A percentile compares a stretch with the other conserved stretches of the same genome.
Evolutionary conservation across 1,140 invertebrate genomes (phyloP).

Genomic region (Dreissena rostriformis): DNA sequence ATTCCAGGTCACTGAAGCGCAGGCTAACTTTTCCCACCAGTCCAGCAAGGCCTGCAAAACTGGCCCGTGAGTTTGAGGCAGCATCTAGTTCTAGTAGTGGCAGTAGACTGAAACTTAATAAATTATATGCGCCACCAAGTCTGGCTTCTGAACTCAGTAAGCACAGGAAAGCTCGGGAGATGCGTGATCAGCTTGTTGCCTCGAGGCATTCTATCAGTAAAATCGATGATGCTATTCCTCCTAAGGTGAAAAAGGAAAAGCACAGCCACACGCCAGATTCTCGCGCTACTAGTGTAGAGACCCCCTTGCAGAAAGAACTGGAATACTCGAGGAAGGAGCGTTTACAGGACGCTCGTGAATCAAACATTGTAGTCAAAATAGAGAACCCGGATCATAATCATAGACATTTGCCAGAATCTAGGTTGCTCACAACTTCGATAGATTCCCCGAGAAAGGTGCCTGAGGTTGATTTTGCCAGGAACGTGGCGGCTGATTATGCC

Average conservation of each 20-base stretch:
- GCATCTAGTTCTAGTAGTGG: conserved; percentile 44
- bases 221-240: background rate
- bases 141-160: conserved; percentile 81
- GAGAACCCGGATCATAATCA: conserved; percentile 60
- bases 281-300: conserved; percentile 22
- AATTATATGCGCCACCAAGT: conserved; percentile 75
- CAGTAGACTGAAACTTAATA: background rate
- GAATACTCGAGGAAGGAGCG: conserved; percentile 47
- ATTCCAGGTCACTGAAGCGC: conserved; percentile 57
- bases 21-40: conserved; percentile 40
- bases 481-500: too few species aligned
- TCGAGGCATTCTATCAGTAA: conserved; percentile 39
- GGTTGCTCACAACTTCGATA: too few species aligned
- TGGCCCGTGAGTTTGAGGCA: conserved; percentile 24
- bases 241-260: conserved; percentile 42
- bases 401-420: conserved; percentile 1
- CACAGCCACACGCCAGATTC: background rate
- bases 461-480: too few species aligned
- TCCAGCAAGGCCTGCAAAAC: conserved; percentile 26
- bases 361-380: conserved; percentile 71
- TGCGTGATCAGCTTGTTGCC: conserved; percentile 46
- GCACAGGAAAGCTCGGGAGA: conserved; percentile 76
- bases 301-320: conserved; percentile 48
- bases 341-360: conserved; percentile 53
- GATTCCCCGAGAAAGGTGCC: too few species aligned